Percentiles rank a stretch among this genome's conserved stretches.
Conservation (phyloP, 2,888 invertebrate species). For the Stegophylla sp. region DNA sequence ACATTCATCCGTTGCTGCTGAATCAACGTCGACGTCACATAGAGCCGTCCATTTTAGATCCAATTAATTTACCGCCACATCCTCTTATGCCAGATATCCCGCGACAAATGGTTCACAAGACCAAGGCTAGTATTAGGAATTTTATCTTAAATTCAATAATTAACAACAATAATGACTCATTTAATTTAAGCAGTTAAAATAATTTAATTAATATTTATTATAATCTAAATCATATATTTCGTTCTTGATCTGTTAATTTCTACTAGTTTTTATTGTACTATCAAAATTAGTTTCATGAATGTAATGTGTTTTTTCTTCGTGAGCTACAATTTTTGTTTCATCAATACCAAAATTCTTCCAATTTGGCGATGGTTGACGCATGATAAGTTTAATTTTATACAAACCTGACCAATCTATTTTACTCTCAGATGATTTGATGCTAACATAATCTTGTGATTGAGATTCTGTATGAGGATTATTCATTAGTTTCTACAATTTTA, state of each 20-base stretch:
- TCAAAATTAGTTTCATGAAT: not conserved
- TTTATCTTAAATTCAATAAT: not conserved
- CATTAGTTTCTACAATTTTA: constrained; percentile 35
- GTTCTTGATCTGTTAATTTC: not conserved
- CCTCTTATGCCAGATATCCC: constrained; percentile 51
- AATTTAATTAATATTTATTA: not conserved
- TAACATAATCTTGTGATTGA: constrained; percentile 6
- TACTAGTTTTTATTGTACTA: not conserved
- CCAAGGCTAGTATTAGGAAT: constrained; percentile 35
- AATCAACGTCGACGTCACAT: constrained; percentile 53
- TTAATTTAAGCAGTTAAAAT: not conserved
- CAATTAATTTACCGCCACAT: constrained; percentile 54
- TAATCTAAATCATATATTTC: not conserved
- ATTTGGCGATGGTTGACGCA: constrained; percentile 29
- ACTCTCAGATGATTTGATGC: constrained; percentile 36
- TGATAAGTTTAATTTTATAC: constrained; percentile 24
- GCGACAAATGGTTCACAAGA: constrained; percentile 46
- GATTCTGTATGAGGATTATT: constrained; percentile 30
- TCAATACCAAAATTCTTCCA: constrained; percentile 34
- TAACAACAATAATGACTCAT: not conserved
- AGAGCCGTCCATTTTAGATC: constrained; percentile 37
- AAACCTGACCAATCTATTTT: constrained; percentile 24
- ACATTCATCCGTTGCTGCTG: constrained; percentile 61
- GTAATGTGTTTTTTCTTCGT: not conserved
- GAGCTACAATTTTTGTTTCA: constrained; percentile 3